Percentiles rank a stretch among this genome's conserved stretches.
Evolutionary conservation across 2,797 vertebrate genomes (phyloP).

Genomic region (Sebastes nivosus): DNA sequence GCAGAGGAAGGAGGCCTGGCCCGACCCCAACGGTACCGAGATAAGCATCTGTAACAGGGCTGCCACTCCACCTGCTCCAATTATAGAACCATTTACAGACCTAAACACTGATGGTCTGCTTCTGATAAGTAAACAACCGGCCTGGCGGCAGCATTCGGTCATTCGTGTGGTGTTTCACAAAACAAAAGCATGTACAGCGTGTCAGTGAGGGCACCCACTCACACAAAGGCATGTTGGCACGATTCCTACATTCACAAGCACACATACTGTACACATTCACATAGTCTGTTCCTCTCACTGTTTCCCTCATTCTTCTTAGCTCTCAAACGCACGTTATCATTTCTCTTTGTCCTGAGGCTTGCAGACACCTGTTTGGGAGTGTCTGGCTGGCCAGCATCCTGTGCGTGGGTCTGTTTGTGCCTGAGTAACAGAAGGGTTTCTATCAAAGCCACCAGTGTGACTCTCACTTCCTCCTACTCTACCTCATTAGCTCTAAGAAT

Average conservation of each 20-base stretch:
- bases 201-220: slow-evolving; percentile 24
- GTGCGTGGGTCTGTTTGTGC: slow-evolving; percentile 38
- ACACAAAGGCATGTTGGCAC: slow-evolving; percentile 24
- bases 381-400: slow-evolving; percentile 40
- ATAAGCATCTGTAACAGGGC: slow-evolving; percentile 23
- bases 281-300: not conserved
- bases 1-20: not conserved
- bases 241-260: not conserved
- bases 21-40: not conserved
- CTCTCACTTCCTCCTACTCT: slow-evolving; percentile 48
- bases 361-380: slow-evolving; percentile 54
- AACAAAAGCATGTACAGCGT: slow-evolving; percentile 14
- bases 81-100: slow-evolving; percentile 39
- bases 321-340: not conserved
- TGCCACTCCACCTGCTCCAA: slow-evolving; percentile 28
- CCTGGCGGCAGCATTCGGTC: slow-evolving; percentile 4
- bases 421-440: slow-evolving; percentile 21
- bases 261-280: not conserved
- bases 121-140: slow-evolving; percentile 27
- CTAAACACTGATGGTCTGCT: slow-evolving; percentile 16
- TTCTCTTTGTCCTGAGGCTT: slow-evolving; percentile 2
- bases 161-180: slow-evolving; percentile 21
- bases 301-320: not conserved
- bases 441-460: slow-evolving; percentile 33
- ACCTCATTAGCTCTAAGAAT: slow-evolving; percentile 6